Conservation (phyloP, 2,113 vertebrate genomes). For the Labeo rohita region DNA sequence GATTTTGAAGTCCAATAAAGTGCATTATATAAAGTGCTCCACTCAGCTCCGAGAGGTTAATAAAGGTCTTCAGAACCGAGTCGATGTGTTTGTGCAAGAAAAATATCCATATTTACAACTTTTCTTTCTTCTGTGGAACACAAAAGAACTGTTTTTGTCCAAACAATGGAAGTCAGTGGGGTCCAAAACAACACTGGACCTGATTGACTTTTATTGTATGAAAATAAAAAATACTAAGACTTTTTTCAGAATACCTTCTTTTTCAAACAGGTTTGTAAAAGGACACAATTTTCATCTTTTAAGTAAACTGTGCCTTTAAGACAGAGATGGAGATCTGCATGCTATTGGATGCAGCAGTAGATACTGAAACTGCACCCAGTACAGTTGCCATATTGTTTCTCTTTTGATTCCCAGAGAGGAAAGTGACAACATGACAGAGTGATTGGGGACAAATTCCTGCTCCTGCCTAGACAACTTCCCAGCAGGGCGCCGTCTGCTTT, state of each 20-base stretch:
- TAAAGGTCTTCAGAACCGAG: no score
- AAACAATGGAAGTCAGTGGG: not conserved
- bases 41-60: no score
- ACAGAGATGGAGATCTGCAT: constrained; percentile 14
- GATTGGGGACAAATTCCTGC: constrained; percentile 58
- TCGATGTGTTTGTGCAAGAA: no score
- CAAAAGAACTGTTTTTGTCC: not conserved
- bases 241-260: no score
- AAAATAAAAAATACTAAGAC: no score
- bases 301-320: not conserved
- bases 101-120: no score
- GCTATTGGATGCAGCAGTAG: constrained; percentile 14
- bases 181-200: no score
- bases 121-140: not conserved
- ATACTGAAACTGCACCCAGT: constrained; percentile 28
- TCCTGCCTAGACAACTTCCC: constrained; percentile 62
- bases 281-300: not conserved
- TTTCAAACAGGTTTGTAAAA: not conserved
- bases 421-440: constrained; percentile 56
- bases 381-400: constrained; percentile 46
- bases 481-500: constrained; percentile 56
- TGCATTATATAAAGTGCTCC: no score
- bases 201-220: no score
- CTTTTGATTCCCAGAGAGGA: constrained; percentile 39
- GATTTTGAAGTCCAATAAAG: no score